Conservation (phyloP, 2,888 invertebrate species). For the Cephus pygmeus region DNA sequence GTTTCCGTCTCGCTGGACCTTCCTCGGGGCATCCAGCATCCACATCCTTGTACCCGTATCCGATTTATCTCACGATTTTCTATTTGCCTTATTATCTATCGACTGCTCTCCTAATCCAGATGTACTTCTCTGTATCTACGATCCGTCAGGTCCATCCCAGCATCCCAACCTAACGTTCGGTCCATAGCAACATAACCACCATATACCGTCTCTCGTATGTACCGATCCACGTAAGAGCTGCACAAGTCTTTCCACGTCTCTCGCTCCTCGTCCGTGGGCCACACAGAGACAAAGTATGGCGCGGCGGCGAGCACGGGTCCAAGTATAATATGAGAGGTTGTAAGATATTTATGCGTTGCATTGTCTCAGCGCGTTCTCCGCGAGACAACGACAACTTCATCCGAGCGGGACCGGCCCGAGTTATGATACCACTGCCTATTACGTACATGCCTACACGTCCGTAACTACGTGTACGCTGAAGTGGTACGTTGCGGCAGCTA, state of each 20-base stretch:
- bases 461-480: not conserved
- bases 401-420: constrained; percentile 41
- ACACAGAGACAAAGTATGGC: constrained; percentile 34
- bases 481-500: not conserved
- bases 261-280: constrained; percentile 24
- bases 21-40: not conserved
- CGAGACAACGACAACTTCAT: constrained; percentile 64
- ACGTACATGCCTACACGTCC: constrained; percentile 7
- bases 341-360: constrained; percentile 65
- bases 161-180: not conserved
- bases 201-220: not conserved
- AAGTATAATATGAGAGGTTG: constrained; percentile 55
- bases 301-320: constrained; percentile 21
- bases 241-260: not conserved
- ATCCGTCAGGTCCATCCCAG: not conserved
- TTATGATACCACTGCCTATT: constrained; percentile 16
- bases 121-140: not conserved
- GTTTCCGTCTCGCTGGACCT: not conserved
- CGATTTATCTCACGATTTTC: not conserved
- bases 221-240: no score
- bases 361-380: constrained; percentile 54
- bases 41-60: not conserved
- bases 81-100: not conserved
- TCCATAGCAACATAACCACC: not conserved
- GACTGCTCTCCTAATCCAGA: not conserved